These are phyloP conservation scores for Cecidostiba fungosa DNA, from an alignment of 2,888 invertebrate genomes.

Conservation along the genomic window DNA sequence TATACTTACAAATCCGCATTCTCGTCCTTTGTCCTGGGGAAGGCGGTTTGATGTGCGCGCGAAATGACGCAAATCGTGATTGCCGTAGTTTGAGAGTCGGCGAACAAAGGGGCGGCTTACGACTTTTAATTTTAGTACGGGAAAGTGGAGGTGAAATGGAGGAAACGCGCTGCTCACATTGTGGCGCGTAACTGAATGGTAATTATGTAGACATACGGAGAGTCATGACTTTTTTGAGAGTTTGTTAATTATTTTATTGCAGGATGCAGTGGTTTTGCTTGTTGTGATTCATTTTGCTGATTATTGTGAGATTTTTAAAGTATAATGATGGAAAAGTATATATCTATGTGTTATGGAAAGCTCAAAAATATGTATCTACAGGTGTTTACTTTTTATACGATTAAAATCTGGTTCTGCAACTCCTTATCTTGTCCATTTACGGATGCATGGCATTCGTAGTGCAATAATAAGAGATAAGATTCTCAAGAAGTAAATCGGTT, in stretches of 20 bases:
- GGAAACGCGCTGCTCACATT: not conserved
- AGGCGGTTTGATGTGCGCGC: not conserved
- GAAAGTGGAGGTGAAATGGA: slow-evolving; percentile 9
- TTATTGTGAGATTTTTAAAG: not conserved
- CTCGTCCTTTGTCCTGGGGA: slow-evolving; percentile 7
- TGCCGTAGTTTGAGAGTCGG: not conserved
- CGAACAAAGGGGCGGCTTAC: not conserved
- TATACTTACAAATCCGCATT: slow-evolving; percentile 39
- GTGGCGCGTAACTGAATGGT: not conserved
- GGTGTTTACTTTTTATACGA: not conserved
- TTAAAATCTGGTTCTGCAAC: not conserved
- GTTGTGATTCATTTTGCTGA: not conserved
- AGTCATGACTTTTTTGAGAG: not conserved
- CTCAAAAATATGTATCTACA: not conserved
- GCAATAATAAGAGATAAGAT: not conserved
- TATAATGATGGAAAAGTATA: not conserved
- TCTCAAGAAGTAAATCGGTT: not conserved
- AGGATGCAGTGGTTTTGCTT: not conserved
- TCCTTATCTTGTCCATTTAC: not conserved
- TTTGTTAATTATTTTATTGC: not conserved
- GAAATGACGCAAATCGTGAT: slow-evolving; percentile 15
- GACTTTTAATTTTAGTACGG: slow-evolving; percentile 12
- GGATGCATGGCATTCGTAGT: not conserved
- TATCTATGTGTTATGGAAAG: not conserved
- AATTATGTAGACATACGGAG: not conserved